phyloP scores from a whole-genome alignment of 2,113 vertebrate genomes.

The Nibea coibor region DNA sequence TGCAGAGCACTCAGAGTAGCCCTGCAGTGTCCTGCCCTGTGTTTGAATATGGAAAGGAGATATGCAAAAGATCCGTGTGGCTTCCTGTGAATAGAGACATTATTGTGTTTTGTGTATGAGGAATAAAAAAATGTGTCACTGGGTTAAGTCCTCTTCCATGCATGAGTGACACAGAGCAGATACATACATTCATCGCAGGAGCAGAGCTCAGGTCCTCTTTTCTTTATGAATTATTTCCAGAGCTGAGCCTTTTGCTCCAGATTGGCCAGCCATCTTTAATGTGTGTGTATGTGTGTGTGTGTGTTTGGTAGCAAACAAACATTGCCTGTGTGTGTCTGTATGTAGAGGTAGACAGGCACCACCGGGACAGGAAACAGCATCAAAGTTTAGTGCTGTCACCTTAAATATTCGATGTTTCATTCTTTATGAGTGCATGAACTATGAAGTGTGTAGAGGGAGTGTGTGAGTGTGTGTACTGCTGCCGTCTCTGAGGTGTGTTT shows the following conservation, averaged over 20 bases:
- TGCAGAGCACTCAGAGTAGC: background rate
- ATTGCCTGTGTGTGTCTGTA: background rate
- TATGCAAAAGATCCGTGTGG: slow-evolving; percentile 50
- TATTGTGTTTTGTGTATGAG: slow-evolving; percentile 3
- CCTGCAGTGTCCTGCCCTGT: slow-evolving; percentile 3
- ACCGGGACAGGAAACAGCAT: background rate
- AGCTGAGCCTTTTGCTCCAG: slow-evolving; percentile 67
- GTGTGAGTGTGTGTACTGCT: background rate
- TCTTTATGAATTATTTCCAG: slow-evolving; percentile 71
- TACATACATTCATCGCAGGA: slow-evolving; percentile 3
- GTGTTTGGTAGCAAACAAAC: background rate
- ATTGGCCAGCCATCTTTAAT: slow-evolving; percentile 53
- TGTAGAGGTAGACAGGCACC: background rate
- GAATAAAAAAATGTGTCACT: slow-evolving; percentile 14
- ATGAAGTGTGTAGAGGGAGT: background rate
- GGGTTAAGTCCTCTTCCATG: background rate
- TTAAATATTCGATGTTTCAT: background rate
- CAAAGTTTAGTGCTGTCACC: background rate
- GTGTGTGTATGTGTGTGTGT: slow-evolving; percentile 14
- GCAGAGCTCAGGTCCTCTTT: slow-evolving; percentile 45
- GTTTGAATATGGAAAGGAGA: slow-evolving; percentile 69
- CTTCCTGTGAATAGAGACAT: slow-evolving; percentile 3
- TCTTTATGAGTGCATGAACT: background rate
- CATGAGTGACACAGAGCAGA: slow-evolving; percentile 5
- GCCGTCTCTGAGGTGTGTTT: slow-evolving; percentile 46